phyloP scores from a whole-genome alignment of 64 coral and sea anemone species.

The Acropora yongei region DNA sequence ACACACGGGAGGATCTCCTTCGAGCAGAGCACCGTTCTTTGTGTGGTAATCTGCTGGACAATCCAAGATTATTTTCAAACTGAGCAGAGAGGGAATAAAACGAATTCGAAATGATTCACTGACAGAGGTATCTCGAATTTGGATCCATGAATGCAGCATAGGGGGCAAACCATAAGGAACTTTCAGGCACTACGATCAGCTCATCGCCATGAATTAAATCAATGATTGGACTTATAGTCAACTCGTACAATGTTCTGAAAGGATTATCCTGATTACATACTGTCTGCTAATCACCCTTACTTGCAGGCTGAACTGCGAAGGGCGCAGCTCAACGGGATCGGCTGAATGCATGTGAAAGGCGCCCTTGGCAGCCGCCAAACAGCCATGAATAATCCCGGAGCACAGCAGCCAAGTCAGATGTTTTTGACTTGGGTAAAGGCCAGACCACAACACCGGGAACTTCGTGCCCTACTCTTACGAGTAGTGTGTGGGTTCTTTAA shows the following conservation, averaged over 20 bases:
- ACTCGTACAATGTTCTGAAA: neutral
- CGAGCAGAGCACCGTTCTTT: neutral
- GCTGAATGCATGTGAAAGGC: no score
- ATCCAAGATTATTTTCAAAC: neutral
- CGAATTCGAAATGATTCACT: neutral
- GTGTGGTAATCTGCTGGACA: neutral
- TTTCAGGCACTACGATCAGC: neutral
- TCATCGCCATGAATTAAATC: neutral
- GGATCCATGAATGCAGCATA: neutral
- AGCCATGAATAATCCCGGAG: no score
- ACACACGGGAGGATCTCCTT: constrained; percentile 3
- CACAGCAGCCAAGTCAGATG: no score
- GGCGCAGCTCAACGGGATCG: no score
- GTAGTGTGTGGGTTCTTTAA: no score
- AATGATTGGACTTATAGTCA: neutral
- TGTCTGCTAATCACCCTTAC: no score
- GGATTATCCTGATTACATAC: neutral
- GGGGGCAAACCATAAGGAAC: neutral
- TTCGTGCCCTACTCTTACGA: no score
- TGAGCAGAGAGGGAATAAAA: constrained; percentile 4
- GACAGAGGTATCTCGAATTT: neutral
- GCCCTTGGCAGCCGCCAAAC: no score
- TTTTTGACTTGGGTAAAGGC: no score
- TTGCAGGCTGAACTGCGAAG: no score
- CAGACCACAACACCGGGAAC: no score